Evolutionary conservation across 2,888 invertebrate species (phyloP).

Genomic region (Melangyna quadrimaculata): DNA sequence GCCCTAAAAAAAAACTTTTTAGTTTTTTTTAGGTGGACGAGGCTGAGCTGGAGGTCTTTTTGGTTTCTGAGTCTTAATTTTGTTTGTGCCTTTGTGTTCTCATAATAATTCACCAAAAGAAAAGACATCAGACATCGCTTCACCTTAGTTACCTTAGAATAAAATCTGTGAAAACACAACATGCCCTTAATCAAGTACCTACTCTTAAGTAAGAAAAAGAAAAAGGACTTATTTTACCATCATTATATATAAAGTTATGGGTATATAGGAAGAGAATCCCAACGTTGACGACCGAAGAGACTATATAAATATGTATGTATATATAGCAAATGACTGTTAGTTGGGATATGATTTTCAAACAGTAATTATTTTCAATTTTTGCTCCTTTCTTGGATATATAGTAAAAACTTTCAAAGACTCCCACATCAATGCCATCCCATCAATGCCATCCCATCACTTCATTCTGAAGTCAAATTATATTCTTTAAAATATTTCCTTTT

Average conservation of each 20-base stretch:
- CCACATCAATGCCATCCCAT: not conserved
- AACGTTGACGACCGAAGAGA: not conserved
- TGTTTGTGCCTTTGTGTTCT: too few species aligned
- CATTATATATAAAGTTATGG: too few species aligned
- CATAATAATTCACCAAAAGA: too few species aligned
- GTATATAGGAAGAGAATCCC: not conserved
- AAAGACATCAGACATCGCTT: too few species aligned
- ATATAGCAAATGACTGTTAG: slow-evolving; percentile 21
- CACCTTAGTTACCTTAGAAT: too few species aligned
- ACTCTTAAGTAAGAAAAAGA: not conserved
- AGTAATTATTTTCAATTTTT: slow-evolving; percentile 28
- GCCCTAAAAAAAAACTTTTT: too few species aligned
- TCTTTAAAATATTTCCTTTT: not conserved
- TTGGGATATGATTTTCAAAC: slow-evolving; percentile 33
- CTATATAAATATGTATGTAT: too few species aligned
- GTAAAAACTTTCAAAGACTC: not conserved
- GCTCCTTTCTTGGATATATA: slow-evolving; percentile 6
- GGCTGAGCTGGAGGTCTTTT: too few species aligned
- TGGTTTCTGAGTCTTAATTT: too few species aligned
- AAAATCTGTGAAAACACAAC: not conserved
- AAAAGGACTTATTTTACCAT: slow-evolving; percentile 22
- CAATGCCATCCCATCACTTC: too few species aligned
- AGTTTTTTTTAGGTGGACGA: too few species aligned
- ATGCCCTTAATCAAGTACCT: not conserved
- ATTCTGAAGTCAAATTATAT: too few species aligned